phyloP scores from a whole-genome alignment of 2,113 vertebrate species.

The Lasiurus borealis region DNA sequence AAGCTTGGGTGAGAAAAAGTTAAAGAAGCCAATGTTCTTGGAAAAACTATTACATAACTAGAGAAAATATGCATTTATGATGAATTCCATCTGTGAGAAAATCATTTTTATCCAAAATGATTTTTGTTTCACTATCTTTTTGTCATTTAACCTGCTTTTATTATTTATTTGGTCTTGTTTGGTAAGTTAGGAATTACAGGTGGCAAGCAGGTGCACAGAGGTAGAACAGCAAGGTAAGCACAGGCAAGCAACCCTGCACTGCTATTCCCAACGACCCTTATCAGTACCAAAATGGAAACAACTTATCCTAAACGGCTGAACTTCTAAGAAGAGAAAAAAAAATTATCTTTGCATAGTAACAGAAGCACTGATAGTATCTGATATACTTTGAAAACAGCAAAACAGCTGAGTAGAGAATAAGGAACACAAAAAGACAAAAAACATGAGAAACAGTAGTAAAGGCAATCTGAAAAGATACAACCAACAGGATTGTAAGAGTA shows the following conservation, averaged over 20 bases:
- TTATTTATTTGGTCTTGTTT: constrained; percentile 11
- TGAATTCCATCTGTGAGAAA: constrained; percentile 18
- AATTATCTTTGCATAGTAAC: neutral
- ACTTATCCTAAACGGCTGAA: neutral
- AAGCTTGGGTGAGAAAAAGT: neutral
- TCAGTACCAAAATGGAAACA: neutral
- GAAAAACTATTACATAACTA: neutral
- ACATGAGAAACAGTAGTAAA: neutral
- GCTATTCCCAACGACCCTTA: neutral
- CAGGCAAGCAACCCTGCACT: neutral
- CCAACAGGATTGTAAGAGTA: neutral
- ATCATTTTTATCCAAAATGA: constrained; percentile 57
- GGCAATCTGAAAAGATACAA: neutral
- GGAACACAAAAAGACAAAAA: constrained; percentile 29
- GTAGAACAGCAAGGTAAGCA: neutral
- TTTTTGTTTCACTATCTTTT: constrained; percentile 44
- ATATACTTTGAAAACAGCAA: constrained; percentile 16
- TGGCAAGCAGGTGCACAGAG: neutral
- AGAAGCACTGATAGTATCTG: neutral
- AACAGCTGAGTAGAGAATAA: neutral
- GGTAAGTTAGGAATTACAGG: neutral
- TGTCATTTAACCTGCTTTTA: neutral
- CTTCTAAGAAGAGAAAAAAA: neutral
- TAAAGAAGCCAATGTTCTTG: neutral
- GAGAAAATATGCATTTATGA: constrained; percentile 7